A percentile compares a stretch with the other conserved stretches of the same genome.
Evolutionary conservation across 2,888 invertebrate species (phyloP).

Genomic region (Pollenia griseotomentosa): DNA sequence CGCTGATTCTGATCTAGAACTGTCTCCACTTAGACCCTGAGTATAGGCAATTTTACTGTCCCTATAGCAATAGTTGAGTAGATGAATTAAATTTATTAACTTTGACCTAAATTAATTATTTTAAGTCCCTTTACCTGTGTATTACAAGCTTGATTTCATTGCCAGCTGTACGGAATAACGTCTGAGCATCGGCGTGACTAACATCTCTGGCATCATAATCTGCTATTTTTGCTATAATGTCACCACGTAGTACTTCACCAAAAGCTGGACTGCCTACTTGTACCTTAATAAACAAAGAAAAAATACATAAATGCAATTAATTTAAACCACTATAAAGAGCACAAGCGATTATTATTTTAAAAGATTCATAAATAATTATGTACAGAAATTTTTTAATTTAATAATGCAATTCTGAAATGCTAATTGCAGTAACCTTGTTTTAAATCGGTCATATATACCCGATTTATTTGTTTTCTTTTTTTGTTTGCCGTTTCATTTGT

Average conservation of each 20-base stretch:
- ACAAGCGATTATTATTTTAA: neutral
- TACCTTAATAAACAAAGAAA: constrained; percentile 86
- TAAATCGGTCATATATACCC: constrained; percentile 62
- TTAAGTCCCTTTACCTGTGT: constrained; percentile 87
- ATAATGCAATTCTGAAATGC: constrained; percentile 37
- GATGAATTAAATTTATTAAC: neutral
- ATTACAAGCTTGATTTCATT: constrained; percentile 92
- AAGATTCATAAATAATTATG: neutral
- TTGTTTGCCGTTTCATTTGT: constrained; percentile 62
- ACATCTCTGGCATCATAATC: constrained; percentile 94
- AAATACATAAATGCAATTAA: constrained; percentile 26
- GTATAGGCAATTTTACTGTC: constrained; percentile 84
- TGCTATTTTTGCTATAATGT: constrained; percentile 95
- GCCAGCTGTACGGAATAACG: constrained; percentile 92
- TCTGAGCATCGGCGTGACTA: constrained; percentile 96
- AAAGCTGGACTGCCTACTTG: constrained; percentile 94
- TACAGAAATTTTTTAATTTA: neutral
- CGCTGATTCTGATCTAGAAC: constrained; percentile 85
- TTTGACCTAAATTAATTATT: neutral
- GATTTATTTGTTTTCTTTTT: constrained; percentile 18
- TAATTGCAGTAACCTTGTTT: constrained; percentile 61
- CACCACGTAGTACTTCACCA: constrained; percentile 93
- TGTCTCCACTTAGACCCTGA: constrained; percentile 85
- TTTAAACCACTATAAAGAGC: constrained; percentile 5
- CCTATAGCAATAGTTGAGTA: constrained; percentile 74